phyloP scores from a whole-genome alignment of 2,113 vertebrate genomes.

The Tupaia tana region DNA sequence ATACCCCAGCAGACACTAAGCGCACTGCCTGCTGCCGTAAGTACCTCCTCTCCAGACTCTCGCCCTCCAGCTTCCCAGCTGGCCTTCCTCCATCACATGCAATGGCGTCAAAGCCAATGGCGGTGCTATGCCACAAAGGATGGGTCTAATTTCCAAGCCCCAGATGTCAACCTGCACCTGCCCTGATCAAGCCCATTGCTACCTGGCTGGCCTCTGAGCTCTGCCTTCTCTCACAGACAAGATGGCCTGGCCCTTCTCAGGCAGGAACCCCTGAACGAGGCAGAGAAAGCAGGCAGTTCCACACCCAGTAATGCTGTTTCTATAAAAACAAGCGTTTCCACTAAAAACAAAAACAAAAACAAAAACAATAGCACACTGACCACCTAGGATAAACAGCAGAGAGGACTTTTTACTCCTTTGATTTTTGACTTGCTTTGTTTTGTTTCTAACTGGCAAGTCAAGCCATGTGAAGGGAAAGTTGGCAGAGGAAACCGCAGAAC shows the following conservation, averaged over 20 bases:
- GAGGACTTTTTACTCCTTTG: background rate
- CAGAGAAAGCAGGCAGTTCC: background rate
- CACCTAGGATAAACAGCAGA: background rate
- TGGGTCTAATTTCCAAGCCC: background rate
- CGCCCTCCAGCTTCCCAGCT: background rate
- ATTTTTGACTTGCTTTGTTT: conserved; percentile 38
- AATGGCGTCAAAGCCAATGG: background rate
- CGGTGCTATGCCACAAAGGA: accelerated
- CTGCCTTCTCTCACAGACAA: background rate
- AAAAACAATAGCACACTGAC: background rate
- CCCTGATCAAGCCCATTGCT: no score
- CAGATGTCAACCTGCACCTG: background rate
- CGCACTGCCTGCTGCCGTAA: background rate
- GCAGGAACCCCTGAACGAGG: background rate
- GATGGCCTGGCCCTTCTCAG: background rate
- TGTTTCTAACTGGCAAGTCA: background rate
- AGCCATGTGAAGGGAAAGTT: conserved; percentile 46
- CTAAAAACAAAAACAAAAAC: background rate
- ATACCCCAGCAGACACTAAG: background rate
- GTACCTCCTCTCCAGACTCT: background rate
- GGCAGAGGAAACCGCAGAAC: conserved; percentile 50
- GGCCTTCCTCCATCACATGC: background rate
- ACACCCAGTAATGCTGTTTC: background rate
- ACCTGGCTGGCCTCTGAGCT: background rate
- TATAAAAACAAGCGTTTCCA: background rate